Evolutionary conservation across 1,140 invertebrate species (phyloP).

Genomic region (Acromyrmex charruanus): DNA sequence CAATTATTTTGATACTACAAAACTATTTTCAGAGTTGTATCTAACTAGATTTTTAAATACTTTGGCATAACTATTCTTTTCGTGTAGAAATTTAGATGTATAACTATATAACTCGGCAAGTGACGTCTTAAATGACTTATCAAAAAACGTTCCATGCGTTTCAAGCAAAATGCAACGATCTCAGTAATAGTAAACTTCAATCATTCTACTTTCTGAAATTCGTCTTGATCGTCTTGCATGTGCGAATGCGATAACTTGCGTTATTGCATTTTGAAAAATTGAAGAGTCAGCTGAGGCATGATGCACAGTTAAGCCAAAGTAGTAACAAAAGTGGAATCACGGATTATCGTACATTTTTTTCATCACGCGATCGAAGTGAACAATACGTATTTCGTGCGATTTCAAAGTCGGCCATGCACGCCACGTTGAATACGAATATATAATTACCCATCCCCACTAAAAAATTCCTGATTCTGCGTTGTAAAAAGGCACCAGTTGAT

Average conservation of each 20-base stretch:
- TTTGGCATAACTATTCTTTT: too few relatives aligned
- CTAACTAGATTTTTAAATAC: too few relatives aligned
- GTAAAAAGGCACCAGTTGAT: neutral
- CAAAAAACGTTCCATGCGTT: neutral
- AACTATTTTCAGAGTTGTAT: too few relatives aligned
- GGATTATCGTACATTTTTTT: slow-evolving; percentile 20
- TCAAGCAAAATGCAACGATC: neutral
- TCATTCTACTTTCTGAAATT: neutral
- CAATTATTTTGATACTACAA: too few relatives aligned
- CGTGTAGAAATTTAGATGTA: too few relatives aligned
- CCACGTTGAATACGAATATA: slow-evolving; percentile 19
- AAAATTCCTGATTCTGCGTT: slow-evolving; percentile 2
- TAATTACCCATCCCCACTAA: slow-evolving; percentile 24
- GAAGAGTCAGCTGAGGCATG: neutral
- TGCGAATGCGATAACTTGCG: slow-evolving; percentile 14
- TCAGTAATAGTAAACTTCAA: neutral
- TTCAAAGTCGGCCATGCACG: slow-evolving; percentile 34
- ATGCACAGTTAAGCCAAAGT: slow-evolving; percentile 8
- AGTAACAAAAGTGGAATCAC: slow-evolving; percentile 26
- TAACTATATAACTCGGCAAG: too few relatives aligned
- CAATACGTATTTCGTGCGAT: slow-evolving; percentile 60
- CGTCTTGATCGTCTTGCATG: neutral
- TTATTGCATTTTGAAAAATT: neutral
- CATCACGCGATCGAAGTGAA: slow-evolving; percentile 42
- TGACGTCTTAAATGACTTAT: too few relatives aligned